Evolutionary conservation across 2,113 vertebrate genomes (phyloP).

Genomic region (Oenanthe melanoleuca): DNA sequence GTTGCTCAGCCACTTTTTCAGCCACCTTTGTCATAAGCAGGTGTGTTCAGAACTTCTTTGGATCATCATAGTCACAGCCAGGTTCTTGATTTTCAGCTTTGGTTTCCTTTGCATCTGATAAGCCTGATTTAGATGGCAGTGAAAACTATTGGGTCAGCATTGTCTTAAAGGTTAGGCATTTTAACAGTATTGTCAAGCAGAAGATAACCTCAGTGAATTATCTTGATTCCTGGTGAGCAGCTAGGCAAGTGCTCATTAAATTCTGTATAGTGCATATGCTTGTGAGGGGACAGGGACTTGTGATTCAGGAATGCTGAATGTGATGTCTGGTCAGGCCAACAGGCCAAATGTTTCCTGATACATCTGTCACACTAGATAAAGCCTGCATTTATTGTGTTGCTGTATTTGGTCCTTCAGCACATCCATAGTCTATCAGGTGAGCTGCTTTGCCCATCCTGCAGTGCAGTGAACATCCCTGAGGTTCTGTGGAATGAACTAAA

Average conservation of each 20-base stretch:
- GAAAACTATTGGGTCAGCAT: not conserved
- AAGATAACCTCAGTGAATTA: not conserved
- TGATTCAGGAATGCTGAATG: not conserved
- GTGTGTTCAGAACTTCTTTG: not conserved
- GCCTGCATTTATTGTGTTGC: not conserved
- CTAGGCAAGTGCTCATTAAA: not conserved
- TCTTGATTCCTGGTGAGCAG: not conserved
- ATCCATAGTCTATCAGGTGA: not conserved
- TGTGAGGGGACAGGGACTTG: not conserved
- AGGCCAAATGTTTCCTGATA: not conserved
- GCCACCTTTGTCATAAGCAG: not conserved
- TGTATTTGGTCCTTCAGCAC: fast-evolving
- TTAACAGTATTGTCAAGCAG: not conserved
- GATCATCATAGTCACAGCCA: not conserved
- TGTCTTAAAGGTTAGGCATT: not conserved
- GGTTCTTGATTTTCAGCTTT: not conserved
- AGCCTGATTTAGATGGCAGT: not conserved
- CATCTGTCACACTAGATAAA: not conserved
- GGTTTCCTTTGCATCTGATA: not conserved
- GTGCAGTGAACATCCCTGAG: not conserved
- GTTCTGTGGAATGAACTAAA: not conserved
- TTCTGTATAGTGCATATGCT: not conserved
- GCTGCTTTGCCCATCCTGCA: not conserved
- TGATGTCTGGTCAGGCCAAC: not conserved
- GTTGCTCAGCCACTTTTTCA: not conserved